These are phyloP conservation scores for Orcinus orca DNA, from an alignment of 2,113 vertebrate genomes.

Conservation along the genomic window DNA sequence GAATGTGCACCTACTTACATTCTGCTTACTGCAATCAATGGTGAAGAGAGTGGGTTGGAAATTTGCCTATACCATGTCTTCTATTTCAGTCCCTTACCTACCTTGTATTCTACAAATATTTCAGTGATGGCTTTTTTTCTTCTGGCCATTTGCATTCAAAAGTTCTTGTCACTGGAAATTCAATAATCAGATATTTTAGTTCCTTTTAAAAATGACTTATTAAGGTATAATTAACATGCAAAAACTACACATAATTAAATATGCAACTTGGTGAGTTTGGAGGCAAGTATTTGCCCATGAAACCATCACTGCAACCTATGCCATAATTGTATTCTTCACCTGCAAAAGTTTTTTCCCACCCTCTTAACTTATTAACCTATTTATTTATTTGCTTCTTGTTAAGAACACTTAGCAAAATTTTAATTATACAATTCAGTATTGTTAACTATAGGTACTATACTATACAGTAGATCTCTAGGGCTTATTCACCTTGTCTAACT, in stretches of 20 bases:
- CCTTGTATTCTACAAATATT: not conserved
- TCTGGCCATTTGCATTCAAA: not conserved
- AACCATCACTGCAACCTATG: not conserved
- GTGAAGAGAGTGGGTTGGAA: not conserved
- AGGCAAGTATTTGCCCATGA: not conserved
- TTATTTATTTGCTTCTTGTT: not conserved
- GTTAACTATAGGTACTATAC: not conserved
- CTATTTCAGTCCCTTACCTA: rapidly evolving
- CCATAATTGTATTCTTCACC: not conserved
- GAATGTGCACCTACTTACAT: not conserved
- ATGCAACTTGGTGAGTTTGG: not conserved
- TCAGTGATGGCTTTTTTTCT: not conserved
- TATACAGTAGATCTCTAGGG: not conserved
- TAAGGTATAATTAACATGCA: not conserved
- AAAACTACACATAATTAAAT: not conserved
- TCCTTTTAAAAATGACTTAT: not conserved
- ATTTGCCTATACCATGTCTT: not conserved
- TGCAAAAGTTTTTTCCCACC: not conserved
- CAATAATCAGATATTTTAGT: not conserved
- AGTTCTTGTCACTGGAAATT: not conserved
- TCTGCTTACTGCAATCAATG: not conserved
- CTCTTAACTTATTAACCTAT: not conserved
- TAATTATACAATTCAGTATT: not conserved
- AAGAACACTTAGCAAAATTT: not conserved
- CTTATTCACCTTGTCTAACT: not conserved